Base-by-base conservation (phyloP, 1,140 invertebrate genomes). In the Brachystomella parvula region DNA sequence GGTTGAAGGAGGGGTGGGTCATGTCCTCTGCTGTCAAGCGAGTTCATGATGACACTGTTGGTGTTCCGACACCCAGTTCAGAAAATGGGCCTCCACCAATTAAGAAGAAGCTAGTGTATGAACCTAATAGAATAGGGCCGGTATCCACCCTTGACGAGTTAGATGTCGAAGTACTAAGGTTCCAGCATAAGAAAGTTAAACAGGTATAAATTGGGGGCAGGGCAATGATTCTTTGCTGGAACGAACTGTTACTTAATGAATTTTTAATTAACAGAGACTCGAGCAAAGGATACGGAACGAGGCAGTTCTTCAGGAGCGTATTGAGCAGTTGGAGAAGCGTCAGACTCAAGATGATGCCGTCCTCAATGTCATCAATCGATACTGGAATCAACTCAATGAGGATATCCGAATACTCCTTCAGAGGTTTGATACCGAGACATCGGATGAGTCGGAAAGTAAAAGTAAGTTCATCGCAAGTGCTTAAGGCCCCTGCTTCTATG, bases 271-370 rank as follows among this genome's bases (percentile, higher is more conserved):
- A 2, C 17, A 90, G 87, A 84, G 90, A 70, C 84, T 98, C 68
- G 92, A 96, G 75, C 90, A 95, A 76, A 81, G 93, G 61, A 89
- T 94, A 76, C 83, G 91, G 70, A 86, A 87, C 58, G 94, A 98
- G 80, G 85, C 87, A 47, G 94, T 98, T 75, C 79, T 98, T 24
- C 81, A 92, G 49, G 88, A 92, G 69, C 82, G 95, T 71, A 97
- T 98, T 73, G 94, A 98, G 78, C 94, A 98, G 78, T 80, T 98
- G 70, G 94, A 98, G 77, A 96, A 96, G 78, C 81, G 95, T 61
- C 95, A 98, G 78, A 93, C 92, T 47, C 94, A 96, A 79, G 95
- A 98, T 80, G 96, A 99, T 84, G 93, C 94, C 70, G 94, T 98
- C 17, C 80, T 98, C 12, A 96, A 95, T 82, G 94, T 97, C 66